Evolutionary conservation across 2,797 vertebrate genomes (phyloP), one percentile per base, ranked within the genome.

Genomic region (Alcedo quadribrachys): DNA sequence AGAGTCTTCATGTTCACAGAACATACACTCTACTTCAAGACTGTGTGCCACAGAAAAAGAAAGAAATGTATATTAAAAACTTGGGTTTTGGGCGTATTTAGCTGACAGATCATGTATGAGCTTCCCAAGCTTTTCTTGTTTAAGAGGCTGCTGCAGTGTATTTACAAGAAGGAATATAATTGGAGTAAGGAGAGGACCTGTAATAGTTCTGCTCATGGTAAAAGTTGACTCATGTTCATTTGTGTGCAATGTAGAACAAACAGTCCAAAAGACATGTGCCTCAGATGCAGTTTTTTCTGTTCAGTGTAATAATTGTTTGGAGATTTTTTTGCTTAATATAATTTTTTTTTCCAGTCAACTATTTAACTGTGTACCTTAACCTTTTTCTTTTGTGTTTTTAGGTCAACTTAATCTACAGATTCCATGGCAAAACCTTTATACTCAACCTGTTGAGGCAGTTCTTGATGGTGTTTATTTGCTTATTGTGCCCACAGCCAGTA

Each of bases 351-450:
- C 15, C 20, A 10, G 22, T 84, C 17, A 67, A 2, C 33, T 67
- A 6, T 60, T 55, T 88, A 66, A 69, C 20, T 60, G 2, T 61
- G 22, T 71, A 37, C 25, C 48, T 91, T 8, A 63, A 4, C 8
- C 2, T 53, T 27, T 84, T 62, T 58, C 45, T 87, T 92, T 69
- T 86, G 13, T 84, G 51, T 86, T 91, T 81, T 9, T 78, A 99
- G 99, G 98, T 90, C 98, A 98, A 51, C 98, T 99, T 89, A 98
- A 98, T 90, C 97, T 99, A 51, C 98, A 98, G 97, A 99, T 99
- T 89, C 99, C 99, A 15, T 99, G 99, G 99, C 98, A 99, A 95
- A 99, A 99, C 86, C 98, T 99, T 81, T 99, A 99, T 97, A 99
- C 97, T 35, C 98, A 99, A 92, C 99, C 99, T 10, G 99, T 99